A percentile compares a stretch with the other conserved stretches of the same genome.
phyloP scores from a whole-genome alignment of 2,113 vertebrate genomes.

The Coturnix japonica region DNA sequence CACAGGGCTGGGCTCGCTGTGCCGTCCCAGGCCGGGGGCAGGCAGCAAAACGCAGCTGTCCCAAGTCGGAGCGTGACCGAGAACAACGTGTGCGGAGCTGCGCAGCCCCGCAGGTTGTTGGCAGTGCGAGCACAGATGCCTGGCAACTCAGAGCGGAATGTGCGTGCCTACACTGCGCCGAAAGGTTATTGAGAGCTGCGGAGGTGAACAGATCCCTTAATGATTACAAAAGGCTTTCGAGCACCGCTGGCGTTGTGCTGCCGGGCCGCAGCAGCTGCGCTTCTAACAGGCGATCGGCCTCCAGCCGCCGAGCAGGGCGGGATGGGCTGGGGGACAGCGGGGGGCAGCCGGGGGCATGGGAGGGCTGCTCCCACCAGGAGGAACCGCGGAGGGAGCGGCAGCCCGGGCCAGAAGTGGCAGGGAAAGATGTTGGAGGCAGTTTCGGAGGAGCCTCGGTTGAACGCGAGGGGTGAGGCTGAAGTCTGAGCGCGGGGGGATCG shows the following conservation, averaged over 20 bases:
- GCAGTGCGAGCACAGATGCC: slow-evolving; percentile 55
- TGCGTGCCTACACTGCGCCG: slow-evolving; percentile 14
- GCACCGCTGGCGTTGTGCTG: neutral
- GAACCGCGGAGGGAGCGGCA: accelerated
- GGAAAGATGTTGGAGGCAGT: neutral
- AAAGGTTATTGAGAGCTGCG: slow-evolving; percentile 39
- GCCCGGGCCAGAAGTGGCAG: neutral
- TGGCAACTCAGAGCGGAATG: slow-evolving; percentile 56
- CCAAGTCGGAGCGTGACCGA: slow-evolving; percentile 20
- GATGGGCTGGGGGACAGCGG: neutral
- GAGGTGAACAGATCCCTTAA: slow-evolving; percentile 61
- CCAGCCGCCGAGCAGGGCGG: neutral
- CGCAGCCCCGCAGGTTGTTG: slow-evolving; percentile 38
- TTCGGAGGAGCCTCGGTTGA: neutral
- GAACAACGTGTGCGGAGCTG: slow-evolving; percentile 58
- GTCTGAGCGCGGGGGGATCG: neutral
- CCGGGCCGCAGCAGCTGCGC: neutral
- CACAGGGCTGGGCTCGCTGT: accelerated
- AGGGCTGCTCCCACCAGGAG: neutral
- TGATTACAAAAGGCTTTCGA: slow-evolving; percentile 55
- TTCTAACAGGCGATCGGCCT: neutral
- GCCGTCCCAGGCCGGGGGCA: neutral
- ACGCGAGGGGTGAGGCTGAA: neutral
- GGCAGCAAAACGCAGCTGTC: neutral
- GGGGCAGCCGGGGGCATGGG: neutral